Base-by-base conservation (phyloP, 2,888 invertebrate genomes). In the Cyaniris semiargus region DNA sequence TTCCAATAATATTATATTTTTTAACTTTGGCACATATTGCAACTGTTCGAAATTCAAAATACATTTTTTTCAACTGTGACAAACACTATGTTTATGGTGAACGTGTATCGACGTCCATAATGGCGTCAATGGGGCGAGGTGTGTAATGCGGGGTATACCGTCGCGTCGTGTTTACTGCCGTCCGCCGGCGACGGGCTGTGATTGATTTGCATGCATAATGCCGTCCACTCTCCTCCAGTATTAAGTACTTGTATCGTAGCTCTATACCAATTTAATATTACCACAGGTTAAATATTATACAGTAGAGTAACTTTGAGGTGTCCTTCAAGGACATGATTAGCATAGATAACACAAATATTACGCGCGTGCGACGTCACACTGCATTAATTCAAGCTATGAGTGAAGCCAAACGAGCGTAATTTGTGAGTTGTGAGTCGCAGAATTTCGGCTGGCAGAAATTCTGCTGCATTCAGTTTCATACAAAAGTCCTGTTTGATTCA, bases 171-270 rank as follows among this genome's bases (percentile, higher is more conserved):
- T 13, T 21, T 21, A 60, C 23, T 21, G 58, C 58, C 58, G 58
- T 21, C 21, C 58, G 21, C 21, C 58, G 60, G 60, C 21, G 60
- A 60, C 23, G 60, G 8, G 58, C 58, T 60, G 60, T 60, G 23
- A 60, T 60, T 60, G 60, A 60, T 60, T 60, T 60, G 60, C 60
- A 60, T 60, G 60, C 60, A 60, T 60, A 60, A 60, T 23, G 60
- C 60, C 60, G 60, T 60, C 13, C 60, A 60, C 60, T 60, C 60
- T 60, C 23, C 60, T 23, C 21, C 60, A 13, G 60, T 13, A 23
- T 60, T 23, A 21, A 23, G 21, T 10, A 23, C 23, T 8, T 23
- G 13, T 23, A 4, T 21, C 4, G 18, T 53, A 53, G 53, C 4
- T 53, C 53, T 18, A 53, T 18, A 53, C 44, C 18, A 53, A 18